A percentile compares a stretch with the other conserved stretches of the same genome.
Evolutionary conservation across 2,888 invertebrate species (phyloP).

Genomic region (Mythimna lalbum): DNA sequence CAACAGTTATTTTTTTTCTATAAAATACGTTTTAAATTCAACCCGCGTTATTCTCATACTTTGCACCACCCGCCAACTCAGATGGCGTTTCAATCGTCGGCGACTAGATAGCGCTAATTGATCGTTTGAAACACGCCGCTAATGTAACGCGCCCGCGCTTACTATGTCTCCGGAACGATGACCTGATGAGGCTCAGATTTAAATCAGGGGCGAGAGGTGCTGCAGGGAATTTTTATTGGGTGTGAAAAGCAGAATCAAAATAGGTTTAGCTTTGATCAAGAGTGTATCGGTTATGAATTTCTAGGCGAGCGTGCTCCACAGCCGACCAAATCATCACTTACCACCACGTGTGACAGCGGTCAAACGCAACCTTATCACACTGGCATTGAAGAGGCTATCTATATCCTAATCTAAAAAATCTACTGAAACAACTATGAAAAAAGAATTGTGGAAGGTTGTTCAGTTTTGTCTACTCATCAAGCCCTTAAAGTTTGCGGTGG

Average conservation of each 20-base stretch:
- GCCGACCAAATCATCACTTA: background rate
- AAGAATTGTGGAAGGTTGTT: too few species aligned
- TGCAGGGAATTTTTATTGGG: background rate
- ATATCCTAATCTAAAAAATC: too few species aligned
- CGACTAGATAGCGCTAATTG: slow-evolving; percentile 86
- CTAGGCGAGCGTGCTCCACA: background rate
- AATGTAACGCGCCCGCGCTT: slow-evolving; percentile 85
- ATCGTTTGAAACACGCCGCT: slow-evolving; percentile 86
- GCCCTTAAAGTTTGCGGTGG: too few species aligned
- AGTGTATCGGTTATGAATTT: background rate
- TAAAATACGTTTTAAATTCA: background rate
- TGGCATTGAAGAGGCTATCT: too few species aligned
- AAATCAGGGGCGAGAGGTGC: slow-evolving; percentile 26
- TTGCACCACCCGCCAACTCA: slow-evolving; percentile 60
- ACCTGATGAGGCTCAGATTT: slow-evolving; percentile 59
- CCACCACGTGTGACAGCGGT: background rate
- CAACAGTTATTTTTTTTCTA: too few species aligned
- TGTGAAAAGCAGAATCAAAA: slow-evolving; percentile 4
- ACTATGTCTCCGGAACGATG: slow-evolving; percentile 73
- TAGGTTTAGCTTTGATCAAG: background rate
- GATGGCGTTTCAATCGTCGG: slow-evolving; percentile 83
- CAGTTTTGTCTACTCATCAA: too few species aligned
- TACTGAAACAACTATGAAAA: too few species aligned
- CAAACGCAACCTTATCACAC: background rate
- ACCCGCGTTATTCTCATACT: background rate